phyloP scores from a whole-genome alignment of 2,113 vertebrate species.

The Synodontis membranacea region DNA sequence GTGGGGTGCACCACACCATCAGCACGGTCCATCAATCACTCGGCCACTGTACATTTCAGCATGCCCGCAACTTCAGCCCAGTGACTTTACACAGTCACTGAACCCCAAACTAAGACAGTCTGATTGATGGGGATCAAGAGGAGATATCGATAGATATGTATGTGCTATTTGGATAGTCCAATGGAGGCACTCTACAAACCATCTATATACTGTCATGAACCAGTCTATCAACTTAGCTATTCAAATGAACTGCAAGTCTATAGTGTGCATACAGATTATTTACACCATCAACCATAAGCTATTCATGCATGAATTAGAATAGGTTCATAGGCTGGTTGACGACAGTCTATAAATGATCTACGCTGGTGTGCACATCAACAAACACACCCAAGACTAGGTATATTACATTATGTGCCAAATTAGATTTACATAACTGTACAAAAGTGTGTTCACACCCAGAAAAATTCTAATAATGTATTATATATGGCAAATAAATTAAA shows the following conservation, averaged over 20 bases:
- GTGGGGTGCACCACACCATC: constrained; percentile 62
- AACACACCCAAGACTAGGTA: not conserved
- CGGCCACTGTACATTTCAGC: constrained; percentile 16
- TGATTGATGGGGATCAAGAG: constrained; percentile 10
- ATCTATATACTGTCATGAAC: not conserved
- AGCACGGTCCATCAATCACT: constrained; percentile 74
- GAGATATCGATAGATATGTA: constrained; percentile 1
- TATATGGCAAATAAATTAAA: not conserved
- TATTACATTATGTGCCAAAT: not conserved
- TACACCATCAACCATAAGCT: not conserved
- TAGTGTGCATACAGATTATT: not conserved
- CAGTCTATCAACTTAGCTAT: not conserved
- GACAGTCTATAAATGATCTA: not conserved
- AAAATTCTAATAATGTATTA: not conserved
- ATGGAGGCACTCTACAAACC: not conserved
- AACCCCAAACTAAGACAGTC: constrained; percentile 46
- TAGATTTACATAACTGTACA: not conserved
- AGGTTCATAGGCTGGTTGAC: not conserved
- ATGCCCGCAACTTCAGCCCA: constrained; percentile 47
- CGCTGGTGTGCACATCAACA: not conserved
- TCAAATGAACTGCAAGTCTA: not conserved
- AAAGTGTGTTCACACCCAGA: not conserved
- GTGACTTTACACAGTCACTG: constrained; percentile 52
- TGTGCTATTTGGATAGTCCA: not conserved
- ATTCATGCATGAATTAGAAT: not conserved